A percentile compares a stretch with the other conserved stretches of the same genome.
phyloP scores from a whole-genome alignment of 2,113 vertebrate species.

The Spilogale gracilis region DNA sequence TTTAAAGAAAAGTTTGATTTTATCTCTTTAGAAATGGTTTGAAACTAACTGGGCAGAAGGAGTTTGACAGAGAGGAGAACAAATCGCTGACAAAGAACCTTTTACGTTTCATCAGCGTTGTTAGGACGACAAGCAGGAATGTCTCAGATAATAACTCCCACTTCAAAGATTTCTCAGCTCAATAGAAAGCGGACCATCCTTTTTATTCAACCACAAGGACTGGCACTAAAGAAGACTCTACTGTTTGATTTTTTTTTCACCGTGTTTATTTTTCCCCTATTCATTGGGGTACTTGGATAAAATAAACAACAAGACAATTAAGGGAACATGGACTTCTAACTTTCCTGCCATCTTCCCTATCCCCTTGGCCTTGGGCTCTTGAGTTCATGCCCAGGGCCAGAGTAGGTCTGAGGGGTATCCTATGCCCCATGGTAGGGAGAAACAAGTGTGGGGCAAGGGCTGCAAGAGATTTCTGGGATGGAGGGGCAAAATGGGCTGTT shows the following conservation, averaged over 20 bases:
- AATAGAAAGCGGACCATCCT: slow-evolving; percentile 97
- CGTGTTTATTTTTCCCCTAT: slow-evolving; percentile 94
- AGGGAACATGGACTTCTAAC: slow-evolving; percentile 93
- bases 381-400: slow-evolving; percentile 41
- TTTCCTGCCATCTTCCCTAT: slow-evolving; percentile 87
- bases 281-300: slow-evolving; percentile 93
- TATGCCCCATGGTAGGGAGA: not conserved
- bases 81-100: slow-evolving; percentile 97
- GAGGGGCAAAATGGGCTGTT: not conserved
- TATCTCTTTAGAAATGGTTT: slow-evolving; percentile 94
- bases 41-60: slow-evolving; percentile 88
- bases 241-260: slow-evolving; percentile 91
- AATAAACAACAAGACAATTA: slow-evolving; percentile 97
- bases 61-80: slow-evolving; percentile 96
- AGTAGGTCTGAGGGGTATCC: not conserved
- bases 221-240: slow-evolving; percentile 95
- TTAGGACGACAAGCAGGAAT: slow-evolving; percentile 98
- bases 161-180: slow-evolving; percentile 98
- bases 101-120: slow-evolving; percentile 99
- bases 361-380: slow-evolving; percentile 83
- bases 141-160: slow-evolving; percentile 97
- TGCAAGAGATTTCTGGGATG: not conserved
- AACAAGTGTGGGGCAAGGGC: not conserved
- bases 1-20: slow-evolving; percentile 86
- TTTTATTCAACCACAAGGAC: slow-evolving; percentile 94